Conservation (phyloP, 2,888 invertebrate genomes). For the Formica aserva region DNA sequence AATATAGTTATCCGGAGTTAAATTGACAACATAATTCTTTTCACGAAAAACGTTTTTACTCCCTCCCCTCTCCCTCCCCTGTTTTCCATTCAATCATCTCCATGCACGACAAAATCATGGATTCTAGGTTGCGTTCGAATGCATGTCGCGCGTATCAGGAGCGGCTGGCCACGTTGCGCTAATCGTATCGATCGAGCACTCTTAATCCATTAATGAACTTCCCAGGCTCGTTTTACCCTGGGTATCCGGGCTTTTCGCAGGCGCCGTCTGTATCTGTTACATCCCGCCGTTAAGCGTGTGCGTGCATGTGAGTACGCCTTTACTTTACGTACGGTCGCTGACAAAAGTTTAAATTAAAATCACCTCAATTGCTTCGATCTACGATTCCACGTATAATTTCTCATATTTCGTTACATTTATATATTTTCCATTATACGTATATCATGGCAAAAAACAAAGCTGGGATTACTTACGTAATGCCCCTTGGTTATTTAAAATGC, state of each 20-base stretch:
- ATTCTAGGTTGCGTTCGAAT: slow-evolving; percentile 70
- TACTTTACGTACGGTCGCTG: slow-evolving; percentile 56
- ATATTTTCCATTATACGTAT: neutral
- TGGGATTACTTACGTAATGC: neutral
- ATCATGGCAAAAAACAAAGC: neutral
- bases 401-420: neutral
- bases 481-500: neutral
- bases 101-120: slow-evolving; percentile 63
- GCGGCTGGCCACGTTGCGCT: slow-evolving; percentile 69
- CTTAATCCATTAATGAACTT: slow-evolving; percentile 83
- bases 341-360: slow-evolving; percentile 59
- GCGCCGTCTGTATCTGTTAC: slow-evolving; percentile 66
- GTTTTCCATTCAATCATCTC: slow-evolving; percentile 53
- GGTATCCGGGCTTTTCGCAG: slow-evolving; percentile 74
- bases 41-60: slow-evolving; percentile 31
- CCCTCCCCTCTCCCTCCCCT: neutral
- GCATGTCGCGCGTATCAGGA: slow-evolving; percentile 64
- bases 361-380: slow-evolving; percentile 4
- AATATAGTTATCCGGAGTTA: slow-evolving; percentile 23
- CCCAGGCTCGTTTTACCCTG: slow-evolving; percentile 76
- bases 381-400: neutral
- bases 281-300: slow-evolving; percentile 57
- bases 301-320: slow-evolving; percentile 38
- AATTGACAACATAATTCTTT: slow-evolving; percentile 53
- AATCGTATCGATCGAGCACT: slow-evolving; percentile 80